phyloP scores from a whole-genome alignment of 1,140 invertebrate genomes.

The Drosophila eugracilis region DNA sequence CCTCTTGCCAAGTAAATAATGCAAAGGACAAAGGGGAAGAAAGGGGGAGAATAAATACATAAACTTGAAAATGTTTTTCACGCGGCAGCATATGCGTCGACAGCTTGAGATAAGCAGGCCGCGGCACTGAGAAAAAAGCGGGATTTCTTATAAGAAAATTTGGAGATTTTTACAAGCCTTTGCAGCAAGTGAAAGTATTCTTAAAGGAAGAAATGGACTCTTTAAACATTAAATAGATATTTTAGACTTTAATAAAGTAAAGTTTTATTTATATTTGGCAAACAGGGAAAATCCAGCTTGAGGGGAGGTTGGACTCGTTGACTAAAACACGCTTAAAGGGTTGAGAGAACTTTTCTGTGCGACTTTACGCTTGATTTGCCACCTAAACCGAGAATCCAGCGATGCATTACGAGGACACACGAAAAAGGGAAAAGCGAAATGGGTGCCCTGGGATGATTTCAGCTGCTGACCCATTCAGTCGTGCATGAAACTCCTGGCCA shows the following conservation, averaged over 20 bases:
- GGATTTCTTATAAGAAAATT: too few species aligned
- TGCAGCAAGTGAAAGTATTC: too few species aligned
- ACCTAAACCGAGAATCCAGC: constrained; percentile 51
- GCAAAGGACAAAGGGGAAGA: constrained; percentile 19
- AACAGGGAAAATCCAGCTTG: background rate
- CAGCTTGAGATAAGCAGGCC: constrained; percentile 26
- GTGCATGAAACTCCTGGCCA: constrained; percentile 67
- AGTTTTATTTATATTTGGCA: background rate
- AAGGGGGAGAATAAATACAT: constrained; percentile 34
- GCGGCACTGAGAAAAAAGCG: constrained; percentile 13
- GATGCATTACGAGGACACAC: constrained; percentile 58
- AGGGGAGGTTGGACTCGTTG: background rate
- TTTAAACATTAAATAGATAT: background rate
- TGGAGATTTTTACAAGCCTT: too few species aligned
- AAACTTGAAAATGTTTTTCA: constrained; percentile 43
- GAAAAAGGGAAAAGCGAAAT: constrained; percentile 39
- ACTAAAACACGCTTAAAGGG: constrained; percentile 26
- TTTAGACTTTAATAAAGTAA: background rate
- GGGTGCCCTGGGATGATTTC: constrained; percentile 29
- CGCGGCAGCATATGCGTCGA: constrained; percentile 39
- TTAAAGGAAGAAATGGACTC: too few species aligned
- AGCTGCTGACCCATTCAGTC: constrained; percentile 55
- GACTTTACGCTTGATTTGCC: constrained; percentile 76
- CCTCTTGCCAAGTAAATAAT: constrained; percentile 39
- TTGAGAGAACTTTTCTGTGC: constrained; percentile 57